Percentiles rank a stretch among this genome's conserved stretches.
Conservation (phyloP, 2,113 vertebrate genomes). For the Toxotes chatareus region DNA sequence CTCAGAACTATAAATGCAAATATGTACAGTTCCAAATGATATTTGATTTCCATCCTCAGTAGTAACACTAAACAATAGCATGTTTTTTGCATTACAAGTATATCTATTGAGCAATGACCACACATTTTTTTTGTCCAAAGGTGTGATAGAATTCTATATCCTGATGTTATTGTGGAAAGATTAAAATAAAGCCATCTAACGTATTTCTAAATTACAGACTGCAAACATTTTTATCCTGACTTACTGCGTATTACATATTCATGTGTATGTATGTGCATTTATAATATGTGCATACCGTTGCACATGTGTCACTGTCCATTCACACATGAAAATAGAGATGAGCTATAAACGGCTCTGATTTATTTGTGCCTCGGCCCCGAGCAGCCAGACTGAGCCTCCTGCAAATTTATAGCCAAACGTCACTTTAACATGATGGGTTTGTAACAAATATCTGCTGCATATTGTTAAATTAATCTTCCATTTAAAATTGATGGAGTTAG, state of each 20-base stretch:
- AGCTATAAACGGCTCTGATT: slow-evolving; percentile 94
- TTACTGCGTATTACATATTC: slow-evolving; percentile 1
- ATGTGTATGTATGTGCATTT: slow-evolving; percentile 9
- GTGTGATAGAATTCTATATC: background rate
- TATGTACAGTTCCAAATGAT: background rate
- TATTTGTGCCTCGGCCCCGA: slow-evolving; percentile 88
- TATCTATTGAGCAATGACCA: slow-evolving; percentile 2
- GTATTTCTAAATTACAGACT: background rate
- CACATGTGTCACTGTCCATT: slow-evolving; percentile 15
- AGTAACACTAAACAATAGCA: background rate
- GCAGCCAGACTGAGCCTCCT: slow-evolving; percentile 89
- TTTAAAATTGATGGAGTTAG: slow-evolving; percentile 99
- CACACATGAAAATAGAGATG: slow-evolving; percentile 89
- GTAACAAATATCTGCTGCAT: slow-evolving; percentile 99
- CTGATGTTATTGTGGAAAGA: background rate
- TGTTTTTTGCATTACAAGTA: background rate
- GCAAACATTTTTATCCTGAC: background rate
- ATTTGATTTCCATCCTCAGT: slow-evolving; percentile 13
- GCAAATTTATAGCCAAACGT: slow-evolving; percentile 97
- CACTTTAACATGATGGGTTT: slow-evolving; percentile 99
- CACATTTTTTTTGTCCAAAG: background rate
- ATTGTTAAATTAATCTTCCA: slow-evolving; percentile 99
- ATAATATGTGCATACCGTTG: background rate
- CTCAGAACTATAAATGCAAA: slow-evolving; percentile 9
- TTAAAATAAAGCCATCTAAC: background rate